Evolutionary conservation across 1,140 invertebrate genomes (phyloP), one percentile per base, ranked within the genome.

Genomic region (Tetragonula clypearis): DNA sequence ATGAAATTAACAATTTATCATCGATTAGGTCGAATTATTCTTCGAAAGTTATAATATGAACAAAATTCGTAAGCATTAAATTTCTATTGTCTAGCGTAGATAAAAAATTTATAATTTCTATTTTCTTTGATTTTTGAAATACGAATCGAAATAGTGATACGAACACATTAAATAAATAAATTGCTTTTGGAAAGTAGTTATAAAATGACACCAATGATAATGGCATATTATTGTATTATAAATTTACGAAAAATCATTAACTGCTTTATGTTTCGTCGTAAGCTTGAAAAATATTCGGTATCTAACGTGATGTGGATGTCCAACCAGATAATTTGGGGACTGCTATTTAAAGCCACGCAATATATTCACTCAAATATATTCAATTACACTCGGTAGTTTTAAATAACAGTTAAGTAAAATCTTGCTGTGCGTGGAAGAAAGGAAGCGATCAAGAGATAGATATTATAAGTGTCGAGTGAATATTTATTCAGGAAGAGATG

Each of bases 271-370:
- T 72, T 49, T 53, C 53, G 2, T 56, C 12, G 0, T 26, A 21
- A 11, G 58, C 53, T 58, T 30, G 11, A 41, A 41, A 53, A 58
- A 49, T 68, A 71, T 30, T 26, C 19, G 17, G 56, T 74, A n/a
- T 76, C 26, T 55, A 53, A 30, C n/a, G 30, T n/a, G 23, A 76
- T 23, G 49, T 8, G 12, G 30, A 60, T 58, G 79, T 23, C n/a
- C 55, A 71, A 71, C 0, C 35, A 78, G 58, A 66, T 56, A 83
- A 80, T 89, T 87, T 76, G 74, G 71, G 30, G 79, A 85, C 21
- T 21, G 87, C 74, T 89, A 89, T 90, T 90, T 90, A 90, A 90
- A 90, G 86, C 79, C 8, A 60, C 82, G 69, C 87, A 81, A 89
- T 74, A 87, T 85, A 89, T 55, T 58, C 66, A 71, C 19, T 23